Evolutionary conservation across 1,140 invertebrate genomes (phyloP).

Genomic region (Leptopilina clavipes): DNA sequence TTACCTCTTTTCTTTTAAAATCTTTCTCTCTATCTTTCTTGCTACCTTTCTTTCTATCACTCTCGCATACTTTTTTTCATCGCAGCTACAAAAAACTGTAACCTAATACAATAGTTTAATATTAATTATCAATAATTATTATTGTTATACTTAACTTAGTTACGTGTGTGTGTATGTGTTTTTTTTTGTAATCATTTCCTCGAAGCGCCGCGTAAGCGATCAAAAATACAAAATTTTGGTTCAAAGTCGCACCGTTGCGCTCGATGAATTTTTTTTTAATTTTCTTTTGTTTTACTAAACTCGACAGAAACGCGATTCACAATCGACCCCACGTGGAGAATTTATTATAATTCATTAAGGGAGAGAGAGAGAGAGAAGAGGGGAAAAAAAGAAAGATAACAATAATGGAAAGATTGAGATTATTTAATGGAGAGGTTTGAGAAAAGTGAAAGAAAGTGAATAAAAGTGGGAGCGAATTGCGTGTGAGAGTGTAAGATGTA

Average conservation of each 20-base stretch:
- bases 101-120: slow-evolving; percentile 62
- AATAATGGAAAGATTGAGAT: slow-evolving; percentile 38
- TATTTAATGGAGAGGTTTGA: slow-evolving; percentile 45
- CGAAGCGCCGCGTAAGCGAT: slow-evolving; percentile 46
- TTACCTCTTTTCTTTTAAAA: slow-evolving; percentile 45
- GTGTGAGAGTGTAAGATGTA: slow-evolving; percentile 11
- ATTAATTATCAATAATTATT: slow-evolving; percentile 56
- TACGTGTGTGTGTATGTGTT: slow-evolving; percentile 55
- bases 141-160: slow-evolving; percentile 64
- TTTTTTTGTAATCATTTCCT: slow-evolving; percentile 44
- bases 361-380: neutral
- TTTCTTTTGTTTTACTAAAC: slow-evolving; percentile 28
- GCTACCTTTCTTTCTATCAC: slow-evolving; percentile 41
- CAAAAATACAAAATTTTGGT: slow-evolving; percentile 37
- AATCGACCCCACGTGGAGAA: neutral
- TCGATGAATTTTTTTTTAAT: slow-evolving; percentile 24
- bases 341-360: neutral
- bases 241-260: slow-evolving; percentile 31
- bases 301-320: slow-evolving; percentile 26
- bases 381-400: neutral
- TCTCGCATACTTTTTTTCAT: slow-evolving; percentile 54
- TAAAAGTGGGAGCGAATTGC: slow-evolving; percentile 23
- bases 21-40: slow-evolving; percentile 43
- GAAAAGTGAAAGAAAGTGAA: slow-evolving; percentile 39
- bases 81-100: slow-evolving; percentile 56